A percentile compares a stretch with the other conserved stretches of the same genome.
phyloP scores from a whole-genome alignment of 64 coral and sea anemone species.

The Montipora sp. region DNA sequence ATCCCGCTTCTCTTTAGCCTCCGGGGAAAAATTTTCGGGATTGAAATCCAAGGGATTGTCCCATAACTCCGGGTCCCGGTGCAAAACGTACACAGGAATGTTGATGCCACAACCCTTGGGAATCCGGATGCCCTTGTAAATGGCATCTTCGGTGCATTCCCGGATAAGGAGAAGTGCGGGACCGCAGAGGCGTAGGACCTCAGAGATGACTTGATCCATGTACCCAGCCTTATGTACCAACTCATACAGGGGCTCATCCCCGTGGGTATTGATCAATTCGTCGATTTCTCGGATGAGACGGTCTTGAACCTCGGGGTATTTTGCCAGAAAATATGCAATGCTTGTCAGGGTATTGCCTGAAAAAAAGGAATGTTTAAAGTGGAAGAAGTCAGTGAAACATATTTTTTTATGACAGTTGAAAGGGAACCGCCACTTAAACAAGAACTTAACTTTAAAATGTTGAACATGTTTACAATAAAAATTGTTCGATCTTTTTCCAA shows the following conservation, averaged over 20 bases:
- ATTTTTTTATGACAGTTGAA: too few species aligned
- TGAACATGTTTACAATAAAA: too few species aligned
- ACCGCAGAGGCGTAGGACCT: slow-evolving; percentile 61
- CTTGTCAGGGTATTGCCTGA: slow-evolving; percentile 52
- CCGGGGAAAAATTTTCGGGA: slow-evolving; percentile 67
- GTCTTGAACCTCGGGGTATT: slow-evolving; percentile 73
- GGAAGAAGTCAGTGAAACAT: too few species aligned
- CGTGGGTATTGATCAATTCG: slow-evolving; percentile 13
- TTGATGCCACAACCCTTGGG: slow-evolving; percentile 77
- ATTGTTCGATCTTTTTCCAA: too few species aligned
- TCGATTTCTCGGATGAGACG: slow-evolving; percentile 65
- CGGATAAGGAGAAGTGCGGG: slow-evolving; percentile 63
- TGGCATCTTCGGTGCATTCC: slow-evolving; percentile 42
- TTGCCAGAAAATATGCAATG: slow-evolving; percentile 62
- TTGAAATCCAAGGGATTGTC: slow-evolving; percentile 73
- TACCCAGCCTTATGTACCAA: slow-evolving; percentile 59
- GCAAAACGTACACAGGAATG: slow-evolving; percentile 67
- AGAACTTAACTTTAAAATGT: too few species aligned
- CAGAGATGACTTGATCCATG: slow-evolving; percentile 75
- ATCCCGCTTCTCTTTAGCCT: slow-evolving; percentile 75
- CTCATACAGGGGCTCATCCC: slow-evolving; percentile 64
- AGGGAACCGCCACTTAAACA: too few species aligned
- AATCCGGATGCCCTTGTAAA: slow-evolving; percentile 65
- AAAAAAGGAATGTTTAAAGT: background rate
- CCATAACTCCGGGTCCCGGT: slow-evolving; percentile 84